Base-by-base conservation (phyloP, 2,113 vertebrate genomes). In the Prionailurus bengalensis region DNA sequence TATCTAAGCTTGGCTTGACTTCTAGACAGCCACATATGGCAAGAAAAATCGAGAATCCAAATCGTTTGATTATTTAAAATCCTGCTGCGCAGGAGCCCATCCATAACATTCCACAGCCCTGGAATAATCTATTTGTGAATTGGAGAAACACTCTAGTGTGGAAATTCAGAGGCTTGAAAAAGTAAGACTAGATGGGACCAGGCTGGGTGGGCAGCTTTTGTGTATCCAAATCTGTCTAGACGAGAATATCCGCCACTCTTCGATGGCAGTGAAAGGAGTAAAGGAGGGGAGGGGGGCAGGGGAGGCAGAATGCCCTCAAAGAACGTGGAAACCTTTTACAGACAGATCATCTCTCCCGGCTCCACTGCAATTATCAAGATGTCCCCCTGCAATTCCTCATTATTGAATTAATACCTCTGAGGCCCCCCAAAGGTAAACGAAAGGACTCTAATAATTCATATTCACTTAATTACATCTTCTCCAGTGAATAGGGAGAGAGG, bases 381-480 rank as follows among this genome's bases (percentile, higher is more conserved):
- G 97, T 97, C 97, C 98, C 94, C 8, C 97, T 87, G 98, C 97
- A 97, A 94, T 98, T 98, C 98, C 95, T 97, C 98, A 93, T 98
- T 98, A 98, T 98, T 98, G 98, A 99, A 99, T 99, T 98, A 99
- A 98, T 99, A 98, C 98, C 98, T 98, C 98, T 97, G 97, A 98
- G 98, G 89, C 97, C 98, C 97, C 98, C 98, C 98, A 98, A 98
- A 99, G 98, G 99, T 98, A 99, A 99, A 99, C 98, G 95, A 98
- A 99, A 96, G 98, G 98, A 78, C 98, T 99, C 98, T 99, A 98
- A 99, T 99, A 98, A 99, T 99, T 99, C 98, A 99, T 99, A 99
- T 99, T 98, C 98, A 97, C 99, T 99, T 99, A 99, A 99, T 99
- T 99, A 98, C 98, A 97, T 98, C 98, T 98, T 98, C 98, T 99